Percentiles rank a stretch among this genome's conserved stretches.
phyloP scores from a whole-genome alignment of 2,797 vertebrate species.

The Ctenosaura bakeri region DNA sequence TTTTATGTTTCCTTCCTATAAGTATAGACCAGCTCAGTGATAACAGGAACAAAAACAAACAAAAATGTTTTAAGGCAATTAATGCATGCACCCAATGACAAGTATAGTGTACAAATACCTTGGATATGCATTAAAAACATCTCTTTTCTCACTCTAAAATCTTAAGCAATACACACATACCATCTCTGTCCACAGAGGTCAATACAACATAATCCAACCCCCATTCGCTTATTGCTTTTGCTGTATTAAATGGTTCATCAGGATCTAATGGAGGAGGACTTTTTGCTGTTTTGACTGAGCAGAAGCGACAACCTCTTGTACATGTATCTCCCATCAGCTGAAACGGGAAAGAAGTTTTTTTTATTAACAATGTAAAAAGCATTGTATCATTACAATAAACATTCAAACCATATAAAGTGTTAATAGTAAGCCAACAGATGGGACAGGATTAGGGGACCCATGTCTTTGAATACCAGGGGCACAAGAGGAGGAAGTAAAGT shows the following conservation, averaged over 20 bases:
- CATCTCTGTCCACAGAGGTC: conserved; percentile 96
- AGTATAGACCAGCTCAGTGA: background rate
- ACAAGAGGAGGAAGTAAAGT: background rate
- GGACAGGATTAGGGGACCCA: background rate
- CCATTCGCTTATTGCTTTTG: conserved; percentile 92
- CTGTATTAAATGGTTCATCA: conserved; percentile 91
- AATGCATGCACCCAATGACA: background rate
- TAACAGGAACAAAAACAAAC: background rate
- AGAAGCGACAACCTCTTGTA: conserved; percentile 96
- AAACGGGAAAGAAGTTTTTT: conserved; percentile 45
- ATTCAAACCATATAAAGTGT: background rate
- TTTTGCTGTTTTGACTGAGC: conserved; percentile 93
- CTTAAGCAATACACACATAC: conserved; percentile 74
- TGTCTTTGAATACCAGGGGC: background rate
- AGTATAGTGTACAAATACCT: background rate
- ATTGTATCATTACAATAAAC: background rate
- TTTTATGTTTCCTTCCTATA: background rate
- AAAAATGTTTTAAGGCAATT: background rate
- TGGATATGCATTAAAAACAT: background rate
- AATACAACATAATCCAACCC: conserved; percentile 96
- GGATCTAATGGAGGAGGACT: conserved; percentile 89
- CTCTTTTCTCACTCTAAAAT: no score
- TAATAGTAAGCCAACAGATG: no score
- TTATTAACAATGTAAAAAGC: background rate
- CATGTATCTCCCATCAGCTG: conserved; percentile 98